Conservation (phyloP, 53 echinoderm and acorn worm genomes). For the Glandiceps talaboti region DNA sequence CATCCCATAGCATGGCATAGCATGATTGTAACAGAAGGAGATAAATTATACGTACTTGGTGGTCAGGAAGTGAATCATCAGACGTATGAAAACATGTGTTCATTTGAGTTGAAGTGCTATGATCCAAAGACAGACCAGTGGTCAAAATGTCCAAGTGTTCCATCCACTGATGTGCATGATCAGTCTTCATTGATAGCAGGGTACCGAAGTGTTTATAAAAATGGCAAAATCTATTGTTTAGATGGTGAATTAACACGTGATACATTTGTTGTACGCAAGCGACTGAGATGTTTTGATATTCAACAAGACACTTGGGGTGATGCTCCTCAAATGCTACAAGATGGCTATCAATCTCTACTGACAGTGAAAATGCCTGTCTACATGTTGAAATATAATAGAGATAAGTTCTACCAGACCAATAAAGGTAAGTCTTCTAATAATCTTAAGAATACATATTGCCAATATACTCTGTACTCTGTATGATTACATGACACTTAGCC, state of each 20-base stretch:
- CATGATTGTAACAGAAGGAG: constrained; percentile 51
- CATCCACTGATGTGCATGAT: not conserved
- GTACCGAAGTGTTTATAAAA: not conserved
- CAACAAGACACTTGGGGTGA: not conserved
- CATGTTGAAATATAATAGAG: not conserved
- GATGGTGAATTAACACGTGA: not conserved
- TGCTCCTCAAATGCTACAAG: not conserved
- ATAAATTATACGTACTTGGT: constrained; percentile 19
- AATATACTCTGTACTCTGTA: too few species aligned
- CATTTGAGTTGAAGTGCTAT: constrained; percentile 71
- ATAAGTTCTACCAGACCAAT: not conserved
- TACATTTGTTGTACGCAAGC: not conserved
- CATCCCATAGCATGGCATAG: not conserved
- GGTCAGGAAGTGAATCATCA: not conserved
- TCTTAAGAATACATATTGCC: not conserved
- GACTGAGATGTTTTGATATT: not conserved
- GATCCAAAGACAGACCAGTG: constrained; percentile 63
- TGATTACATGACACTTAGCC: too few species aligned
- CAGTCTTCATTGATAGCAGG: not conserved
- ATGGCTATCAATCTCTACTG: not conserved
- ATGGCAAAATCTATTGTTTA: not conserved
- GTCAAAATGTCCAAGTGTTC: constrained; percentile 11
- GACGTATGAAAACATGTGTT: constrained; percentile 5
- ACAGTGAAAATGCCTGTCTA: not conserved
- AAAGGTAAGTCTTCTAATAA: too few species aligned